Evolutionary conservation across 2,113 vertebrate genomes (phyloP), one percentile per base, ranked within the genome.

Genomic region (Paedocypris sp.): DNA sequence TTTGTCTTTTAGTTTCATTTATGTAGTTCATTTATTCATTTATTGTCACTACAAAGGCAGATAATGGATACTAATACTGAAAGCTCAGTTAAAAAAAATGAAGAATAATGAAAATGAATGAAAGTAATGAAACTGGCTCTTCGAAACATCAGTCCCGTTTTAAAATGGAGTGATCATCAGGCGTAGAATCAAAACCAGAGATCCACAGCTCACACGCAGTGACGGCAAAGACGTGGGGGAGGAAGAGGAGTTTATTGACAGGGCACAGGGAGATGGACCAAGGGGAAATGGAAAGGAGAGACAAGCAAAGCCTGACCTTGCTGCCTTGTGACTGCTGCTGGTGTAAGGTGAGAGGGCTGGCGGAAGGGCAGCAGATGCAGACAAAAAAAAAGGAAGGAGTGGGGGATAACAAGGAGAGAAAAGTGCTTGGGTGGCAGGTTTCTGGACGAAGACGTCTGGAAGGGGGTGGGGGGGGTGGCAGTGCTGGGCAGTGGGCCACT

Each of bases 251-350:
- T 48, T 16, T 56, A 38, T 8, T 15, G 42, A 56, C n/a, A 62
- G 57, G 29, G 32, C 29, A 11, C 66, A 73, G 72, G 75, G 60
- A 63, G 33, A 39, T 26, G 32, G 15, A 42, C 4, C 13, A 20
- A 49, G 39, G 59, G 46, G 70, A 61, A 36, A 50, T 11, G 64
- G 52, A 71, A 64, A 39, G 15, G 23, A 50, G 49, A 54, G 46
- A 41, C 4, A 23, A 23, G 32, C 36, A 36, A 20, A 62, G 47
- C 77, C 72, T 83, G 80, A 82, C 83, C 81, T 85, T 82, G 79
- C 78, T 77, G 78, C 79, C 75, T 79, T 69, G 72, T 70, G 70
- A 72, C 71, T 67, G 67, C 75, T 75, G 69, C 68, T 41, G 8
- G 16, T 66, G 57, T 57, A 66, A 70, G 62, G 57, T 16, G 62